phyloP scores from a whole-genome alignment of 2,888 invertebrate genomes.

The Automeris io region DNA sequence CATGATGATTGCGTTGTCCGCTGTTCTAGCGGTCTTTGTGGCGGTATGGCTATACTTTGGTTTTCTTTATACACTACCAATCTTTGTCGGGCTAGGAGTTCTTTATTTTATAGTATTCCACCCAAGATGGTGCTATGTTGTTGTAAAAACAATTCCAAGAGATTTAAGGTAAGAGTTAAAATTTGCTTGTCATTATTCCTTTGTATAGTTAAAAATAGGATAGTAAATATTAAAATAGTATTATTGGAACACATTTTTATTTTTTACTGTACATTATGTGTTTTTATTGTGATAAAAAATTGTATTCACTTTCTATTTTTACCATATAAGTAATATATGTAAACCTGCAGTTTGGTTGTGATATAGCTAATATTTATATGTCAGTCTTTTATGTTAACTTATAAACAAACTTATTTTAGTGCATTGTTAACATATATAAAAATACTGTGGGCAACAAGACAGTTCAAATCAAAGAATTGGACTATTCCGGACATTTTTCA shows the following conservation, averaged over 20 bases:
- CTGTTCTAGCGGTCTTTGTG: constrained; percentile 55
- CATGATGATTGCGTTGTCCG: constrained; percentile 59
- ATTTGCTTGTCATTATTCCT: too few species aligned
- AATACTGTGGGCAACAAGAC: constrained; percentile 80
- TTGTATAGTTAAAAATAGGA: too few species aligned
- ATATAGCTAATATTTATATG: too few species aligned
- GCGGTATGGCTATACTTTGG: constrained; percentile 75
- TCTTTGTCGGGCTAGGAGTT: constrained; percentile 76
- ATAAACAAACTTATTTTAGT: constrained; percentile 75
- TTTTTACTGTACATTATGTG: too few species aligned
- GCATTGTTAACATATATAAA: constrained; percentile 81
- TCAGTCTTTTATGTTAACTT: not conserved
- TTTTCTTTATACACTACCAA: constrained; percentile 79
- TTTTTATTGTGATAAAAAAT: too few species aligned
- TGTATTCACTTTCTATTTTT: too few species aligned
- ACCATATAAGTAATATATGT: too few species aligned
- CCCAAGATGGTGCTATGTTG: constrained; percentile 86
- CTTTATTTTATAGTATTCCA: constrained; percentile 82
- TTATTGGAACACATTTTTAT: too few species aligned
- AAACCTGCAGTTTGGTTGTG: too few species aligned
- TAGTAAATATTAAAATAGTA: too few species aligned
- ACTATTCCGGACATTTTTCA: constrained; percentile 89
- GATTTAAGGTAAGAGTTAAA: constrained; percentile 82
- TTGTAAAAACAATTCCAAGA: constrained; percentile 83
- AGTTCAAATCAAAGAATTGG: constrained; percentile 81